Percentiles rank a stretch among this genome's conserved stretches.
Conservation (phyloP, 2,797 vertebrate genomes). For the Adelosebastes latens region DNA sequence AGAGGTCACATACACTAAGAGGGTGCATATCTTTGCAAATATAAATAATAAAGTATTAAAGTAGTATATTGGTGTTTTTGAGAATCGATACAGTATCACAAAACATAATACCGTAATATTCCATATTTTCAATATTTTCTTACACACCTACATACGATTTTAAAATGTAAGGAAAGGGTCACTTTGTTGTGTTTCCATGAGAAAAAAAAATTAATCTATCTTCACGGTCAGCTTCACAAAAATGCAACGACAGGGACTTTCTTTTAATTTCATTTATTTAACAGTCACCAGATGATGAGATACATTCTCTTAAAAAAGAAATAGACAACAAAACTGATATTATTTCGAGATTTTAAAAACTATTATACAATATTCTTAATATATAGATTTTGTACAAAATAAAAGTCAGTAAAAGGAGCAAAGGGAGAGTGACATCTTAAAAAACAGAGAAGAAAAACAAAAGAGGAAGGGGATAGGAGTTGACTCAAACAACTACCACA, state of each 20-base stretch:
- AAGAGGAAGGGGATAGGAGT: conserved; percentile 49
- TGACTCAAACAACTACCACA: conserved; percentile 79
- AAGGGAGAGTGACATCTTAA: conserved; percentile 72
- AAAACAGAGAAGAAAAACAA: conserved; percentile 64
- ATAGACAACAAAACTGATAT: conserved; percentile 85
- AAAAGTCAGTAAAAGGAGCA: conserved; percentile 81
- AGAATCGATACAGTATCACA: no score
- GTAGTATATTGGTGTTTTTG: no score
- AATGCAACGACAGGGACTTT: conserved; percentile 9
- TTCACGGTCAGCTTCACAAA: background rate
- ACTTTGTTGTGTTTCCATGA: conserved; percentile 17
- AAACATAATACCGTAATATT: no score
- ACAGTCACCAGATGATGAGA: conserved; percentile 88
- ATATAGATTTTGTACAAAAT: conserved; percentile 89
- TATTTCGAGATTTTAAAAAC: conserved; percentile 84
- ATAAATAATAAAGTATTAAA: no score
- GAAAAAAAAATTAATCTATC: background rate
- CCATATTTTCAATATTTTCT: no score
- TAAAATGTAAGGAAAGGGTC: conserved; percentile 30
- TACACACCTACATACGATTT: fast-evolving
- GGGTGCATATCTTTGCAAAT: no score
- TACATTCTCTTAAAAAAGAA: conserved; percentile 89
- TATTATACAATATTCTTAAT: conserved; percentile 89
- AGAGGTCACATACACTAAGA: no score
- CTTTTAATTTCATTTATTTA: conserved; percentile 86